A percentile compares a stretch with the other conserved stretches of the same genome.
Evolutionary conservation across 2,797 vertebrate species (phyloP).

Genomic region (Gallinago nigripennis): DNA sequence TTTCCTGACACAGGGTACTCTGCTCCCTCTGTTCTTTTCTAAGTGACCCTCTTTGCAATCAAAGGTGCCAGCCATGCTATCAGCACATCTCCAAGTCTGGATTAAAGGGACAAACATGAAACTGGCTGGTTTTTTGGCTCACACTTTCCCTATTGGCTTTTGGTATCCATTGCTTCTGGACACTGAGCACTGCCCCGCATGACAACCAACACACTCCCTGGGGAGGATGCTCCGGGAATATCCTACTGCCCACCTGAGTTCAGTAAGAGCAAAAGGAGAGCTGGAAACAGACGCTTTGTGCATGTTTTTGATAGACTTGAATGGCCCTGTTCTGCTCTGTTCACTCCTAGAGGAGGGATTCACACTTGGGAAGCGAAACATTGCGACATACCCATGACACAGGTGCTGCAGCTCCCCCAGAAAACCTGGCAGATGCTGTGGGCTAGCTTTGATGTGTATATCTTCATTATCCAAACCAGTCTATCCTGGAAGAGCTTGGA

Average conservation of each 20-base stretch:
- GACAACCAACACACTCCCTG: not conserved
- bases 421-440: not conserved
- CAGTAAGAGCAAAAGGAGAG: not conserved
- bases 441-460: not conserved
- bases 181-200: not conserved
- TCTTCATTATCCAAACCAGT: not conserved
- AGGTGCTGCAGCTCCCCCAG: not conserved
- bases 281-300: not conserved
- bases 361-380: accelerated
- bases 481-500: not conserved
- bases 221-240: not conserved
- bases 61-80: not conserved
- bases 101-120: not conserved
- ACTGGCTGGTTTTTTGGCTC: not conserved
- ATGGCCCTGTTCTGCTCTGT: accelerated
- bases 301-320: not conserved
- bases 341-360: not conserved
- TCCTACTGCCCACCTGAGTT: not conserved
- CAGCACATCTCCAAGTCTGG: not conserved
- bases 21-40: not conserved
- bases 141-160: not conserved
- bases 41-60: not conserved
- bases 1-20: not conserved
- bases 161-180: constrained; percentile 14
- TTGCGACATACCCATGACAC: accelerated